Evolutionary conservation across 2,113 vertebrate genomes (phyloP), one percentile per base, ranked within the genome.

Genomic region (Tachysurus fulvidraco): DNA sequence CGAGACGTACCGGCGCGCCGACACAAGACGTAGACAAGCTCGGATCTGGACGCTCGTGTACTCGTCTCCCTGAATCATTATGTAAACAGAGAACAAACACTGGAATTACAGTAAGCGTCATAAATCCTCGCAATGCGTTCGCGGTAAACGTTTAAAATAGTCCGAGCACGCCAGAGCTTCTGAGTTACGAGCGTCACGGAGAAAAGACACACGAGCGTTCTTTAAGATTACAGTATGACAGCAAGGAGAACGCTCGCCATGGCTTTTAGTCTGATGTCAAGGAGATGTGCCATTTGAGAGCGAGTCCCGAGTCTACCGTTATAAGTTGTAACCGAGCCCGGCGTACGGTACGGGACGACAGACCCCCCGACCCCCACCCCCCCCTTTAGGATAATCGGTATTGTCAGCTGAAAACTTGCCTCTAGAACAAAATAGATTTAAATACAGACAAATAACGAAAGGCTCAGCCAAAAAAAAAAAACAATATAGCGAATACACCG

Each of bases 381-480:
- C 86, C 83, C 85, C 74, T 81, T 83, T 64, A 85, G 82, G 86
- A 86, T 81, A 73, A 85, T 80, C 74, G 74, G 80, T 65, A 54
- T 54, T 85, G 73, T 77, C 86, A 78, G 44, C 52, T 65, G 8
- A 65, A 83, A 44, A 79, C 41, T 28, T 28, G 25, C 52, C 79
- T 90, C 90, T 88, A 83, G 82, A 91, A 92, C 90, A 91, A 89
- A 91, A 85, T 90, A 81, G 88, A 92, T 91, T 90, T 91, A 88
- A 87, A 92, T 85, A 88, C 91, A 59, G 85, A 83, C 88, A 85
- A 89, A 88, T 59, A 81, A 60, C 0, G 11, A 81, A 36, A 41
- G 12, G n/a, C 55, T 60, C 44, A 13, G 30, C 88, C 79, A 81
- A 81, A 64, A 59, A 60, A 62, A 50, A 62, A 50, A 65, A 59